A percentile compares a stretch with the other conserved stretches of the same genome.
phyloP scores from a whole-genome alignment of 2,797 vertebrate species.

The Melanotaenia nigrans region DNA sequence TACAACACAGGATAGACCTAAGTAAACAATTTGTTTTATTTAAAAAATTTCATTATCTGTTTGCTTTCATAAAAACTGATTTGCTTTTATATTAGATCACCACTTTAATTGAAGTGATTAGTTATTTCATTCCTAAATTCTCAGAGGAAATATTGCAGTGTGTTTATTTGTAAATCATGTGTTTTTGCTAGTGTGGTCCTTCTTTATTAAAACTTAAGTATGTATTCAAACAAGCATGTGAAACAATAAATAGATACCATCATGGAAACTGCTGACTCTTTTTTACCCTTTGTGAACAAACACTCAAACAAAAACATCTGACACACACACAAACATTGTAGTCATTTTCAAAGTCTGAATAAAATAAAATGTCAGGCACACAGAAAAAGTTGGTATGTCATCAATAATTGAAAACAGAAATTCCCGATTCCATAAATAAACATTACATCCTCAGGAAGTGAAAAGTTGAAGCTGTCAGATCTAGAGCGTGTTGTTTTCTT shows the following conservation, averaged over 20 bases:
- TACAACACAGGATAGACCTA: background rate
- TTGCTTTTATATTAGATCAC: no score
- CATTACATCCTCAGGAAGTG: background rate
- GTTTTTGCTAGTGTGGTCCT: conserved; percentile 1
- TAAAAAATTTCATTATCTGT: background rate
- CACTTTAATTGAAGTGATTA: no score
- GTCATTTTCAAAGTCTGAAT: background rate
- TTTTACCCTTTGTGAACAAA: background rate
- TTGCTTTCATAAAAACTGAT: background rate
- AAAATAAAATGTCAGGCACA: background rate
- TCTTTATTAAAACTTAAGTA: background rate
- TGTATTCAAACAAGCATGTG: conserved; percentile 2
- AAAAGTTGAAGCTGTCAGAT: background rate
- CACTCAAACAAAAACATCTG: background rate
- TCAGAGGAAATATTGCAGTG: background rate
- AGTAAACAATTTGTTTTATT: background rate
- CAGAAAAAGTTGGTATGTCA: background rate
- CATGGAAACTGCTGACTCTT: background rate
- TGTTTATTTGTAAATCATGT: conserved; percentile 20
- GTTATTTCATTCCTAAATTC: no score
- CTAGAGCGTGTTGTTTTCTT: background rate
- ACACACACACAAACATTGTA: background rate
- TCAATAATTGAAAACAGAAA: background rate
- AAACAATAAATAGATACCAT: background rate
- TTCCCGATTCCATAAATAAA: background rate